phyloP scores from a whole-genome alignment of 2,797 vertebrate genomes.

The Mormyrus proboscirostris region DNA sequence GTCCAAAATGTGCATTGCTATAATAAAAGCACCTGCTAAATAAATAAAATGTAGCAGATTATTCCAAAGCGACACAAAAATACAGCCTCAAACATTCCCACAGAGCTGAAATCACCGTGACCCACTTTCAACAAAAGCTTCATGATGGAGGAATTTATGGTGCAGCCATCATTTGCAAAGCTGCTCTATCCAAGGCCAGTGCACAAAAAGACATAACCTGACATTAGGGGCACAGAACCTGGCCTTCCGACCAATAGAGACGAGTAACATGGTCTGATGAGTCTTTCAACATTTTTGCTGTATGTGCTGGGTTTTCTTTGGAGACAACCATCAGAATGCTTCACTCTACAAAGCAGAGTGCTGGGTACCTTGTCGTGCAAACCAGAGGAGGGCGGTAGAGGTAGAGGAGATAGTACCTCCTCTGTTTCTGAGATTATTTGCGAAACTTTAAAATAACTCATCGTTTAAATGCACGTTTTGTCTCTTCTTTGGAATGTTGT shows the following conservation, averaged over 20 bases:
- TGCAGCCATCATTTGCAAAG: background rate
- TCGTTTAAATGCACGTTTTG: background rate
- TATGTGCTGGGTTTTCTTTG: background rate
- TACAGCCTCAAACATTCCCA: background rate
- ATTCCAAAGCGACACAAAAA: background rate
- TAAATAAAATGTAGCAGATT: background rate
- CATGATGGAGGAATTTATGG: background rate
- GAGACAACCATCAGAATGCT: background rate
- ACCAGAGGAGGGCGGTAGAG: background rate
- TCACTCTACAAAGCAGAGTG: background rate
- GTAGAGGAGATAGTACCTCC: background rate
- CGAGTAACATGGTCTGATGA: background rate
- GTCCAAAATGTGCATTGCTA: background rate
- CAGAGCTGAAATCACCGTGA: background rate
- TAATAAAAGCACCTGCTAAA: background rate
- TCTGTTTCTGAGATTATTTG: background rate
- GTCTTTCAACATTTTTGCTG: background rate
- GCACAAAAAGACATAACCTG: background rate
- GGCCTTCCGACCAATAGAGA: background rate
- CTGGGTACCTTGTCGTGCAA: background rate
- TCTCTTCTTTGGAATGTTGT: background rate
- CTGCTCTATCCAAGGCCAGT: background rate
- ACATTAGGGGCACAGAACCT: background rate
- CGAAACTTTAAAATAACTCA: background rate
- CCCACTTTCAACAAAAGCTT: background rate